These are phyloP conservation scores for Clitarchus hookeri DNA, from an alignment of 2,888 invertebrate genomes.

Conservation along the genomic window DNA sequence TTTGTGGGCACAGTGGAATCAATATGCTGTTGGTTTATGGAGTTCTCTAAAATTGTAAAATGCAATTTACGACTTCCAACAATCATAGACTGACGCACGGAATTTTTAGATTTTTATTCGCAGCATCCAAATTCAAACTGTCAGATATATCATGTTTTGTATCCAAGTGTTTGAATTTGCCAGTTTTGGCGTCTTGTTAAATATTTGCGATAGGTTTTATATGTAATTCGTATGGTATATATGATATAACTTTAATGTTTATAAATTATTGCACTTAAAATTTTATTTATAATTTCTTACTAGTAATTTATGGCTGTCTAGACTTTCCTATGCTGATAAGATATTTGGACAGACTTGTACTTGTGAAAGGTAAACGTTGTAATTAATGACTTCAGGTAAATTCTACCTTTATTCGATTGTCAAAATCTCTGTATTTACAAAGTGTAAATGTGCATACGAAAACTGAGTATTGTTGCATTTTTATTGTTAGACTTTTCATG, in stretches of 20 bases:
- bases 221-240: not conserved
- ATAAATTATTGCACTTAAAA: not conserved
- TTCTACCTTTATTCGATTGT: not conserved
- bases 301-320: not conserved
- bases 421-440: not conserved
- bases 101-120: not conserved
- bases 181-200: not conserved
- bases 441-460: not conserved
- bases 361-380: not conserved
- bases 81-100: not conserved
- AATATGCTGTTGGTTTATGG: constrained; percentile 6
- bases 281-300: not conserved
- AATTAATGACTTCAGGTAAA: not conserved
- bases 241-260: not conserved
- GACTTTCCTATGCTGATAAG: not conserved
- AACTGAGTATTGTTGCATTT: not conserved
- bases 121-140: not conserved
- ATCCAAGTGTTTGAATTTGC: not conserved
- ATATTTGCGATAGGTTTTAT: not conserved
- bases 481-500: not conserved
- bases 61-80: not conserved
- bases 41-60: not conserved
- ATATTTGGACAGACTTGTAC: not conserved
- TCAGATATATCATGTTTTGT: not conserved
- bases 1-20: not conserved